A percentile compares a stretch with the other conserved stretches of the same genome.
These are phyloP conservation scores for Varroa destructor DNA, from an alignment of 1,140 invertebrate genomes.

Conservation along the genomic window DNA sequence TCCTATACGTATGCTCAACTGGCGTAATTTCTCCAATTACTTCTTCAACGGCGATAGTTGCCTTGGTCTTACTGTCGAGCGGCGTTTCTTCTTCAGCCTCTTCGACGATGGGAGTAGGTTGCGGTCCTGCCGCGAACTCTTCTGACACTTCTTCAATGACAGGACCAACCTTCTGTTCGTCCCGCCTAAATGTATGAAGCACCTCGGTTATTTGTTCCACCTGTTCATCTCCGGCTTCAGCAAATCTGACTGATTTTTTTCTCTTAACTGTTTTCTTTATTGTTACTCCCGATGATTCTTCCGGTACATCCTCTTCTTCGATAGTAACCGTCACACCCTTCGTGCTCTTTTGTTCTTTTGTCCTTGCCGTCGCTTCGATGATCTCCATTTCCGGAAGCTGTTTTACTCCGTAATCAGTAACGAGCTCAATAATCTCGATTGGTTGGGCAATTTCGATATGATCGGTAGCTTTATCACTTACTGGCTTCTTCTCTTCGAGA, in stretches of 20 bases:
- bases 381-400: conserved; percentile 21
- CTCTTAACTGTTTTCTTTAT: conserved; percentile 14
- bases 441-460: conserved; percentile 21
- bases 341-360: conserved; percentile 18
- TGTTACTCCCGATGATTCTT: conserved; percentile 1
- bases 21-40: not conserved
- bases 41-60: not conserved
- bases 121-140: conserved; percentile 9
- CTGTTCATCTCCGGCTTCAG: conserved; percentile 1
- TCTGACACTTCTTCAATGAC: conserved; percentile 21
- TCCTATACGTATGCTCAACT: not conserved
- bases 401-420: not conserved
- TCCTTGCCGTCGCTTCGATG: conserved; percentile 1
- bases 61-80: not conserved
- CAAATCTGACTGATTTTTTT: conserved; percentile 15
- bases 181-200: conserved; percentile 4
- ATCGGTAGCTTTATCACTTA: conserved; percentile 25
- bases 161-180: conserved; percentile 3
- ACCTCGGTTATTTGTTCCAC: conserved; percentile 13
- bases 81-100: not conserved
- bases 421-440: conserved; percentile 10
- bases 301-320: not conserved
- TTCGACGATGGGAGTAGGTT: conserved; percentile 8
- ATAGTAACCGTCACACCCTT: conserved; percentile 9
- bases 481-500: not conserved